Base-by-base conservation (phyloP, 2,888 invertebrate species). In the Exocentrus adspersus region DNA sequence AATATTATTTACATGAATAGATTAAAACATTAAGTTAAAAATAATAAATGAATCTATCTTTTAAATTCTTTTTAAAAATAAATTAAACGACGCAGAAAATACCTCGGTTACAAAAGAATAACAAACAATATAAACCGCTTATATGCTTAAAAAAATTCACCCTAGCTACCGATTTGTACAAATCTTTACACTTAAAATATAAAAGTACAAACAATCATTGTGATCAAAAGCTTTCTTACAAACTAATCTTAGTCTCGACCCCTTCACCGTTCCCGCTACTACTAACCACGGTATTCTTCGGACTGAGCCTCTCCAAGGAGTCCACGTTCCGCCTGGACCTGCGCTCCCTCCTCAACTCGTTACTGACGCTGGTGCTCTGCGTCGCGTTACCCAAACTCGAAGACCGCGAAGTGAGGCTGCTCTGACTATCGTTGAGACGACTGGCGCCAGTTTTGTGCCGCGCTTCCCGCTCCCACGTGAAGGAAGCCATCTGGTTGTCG, bases 301-400 rank as follows among this genome's bases (percentile, higher is more conserved):
- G 77, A 66, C 75, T 77, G 4, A 67, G 48, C 48, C 72, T 71
- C 20, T 73, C 74, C 42, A 72, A 60, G 6, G 75, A 71, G 45
- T 77, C 76, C 10, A 70, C 42, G 43, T 71, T 75, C 42, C 71
- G 74, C 52, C 75, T 62, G 28, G 66, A 42, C 45, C 73, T 64
- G 62, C 74, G 73, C 58, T 79, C 79, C 54, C 75, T 73, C 43
- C 71, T 59, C 9, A 77, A 76, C 42, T 82, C 82, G 68, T 73
- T 75, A 65, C 82, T 83, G 60, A 83, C 74, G 58, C 78, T 82
- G 28, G 82, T 83, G 69, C 83, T 83, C 70, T 83, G 83, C n/a
- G 83, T 83, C 21, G 77, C 78, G 62, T 82, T 82, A 12, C 83
- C 83, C 32, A 82, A 67, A 70, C 81, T 82, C 5, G 74, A 76